Base-by-base conservation (phyloP, 2,888 invertebrate species). In the Lamellibrachia satsuma region DNA sequence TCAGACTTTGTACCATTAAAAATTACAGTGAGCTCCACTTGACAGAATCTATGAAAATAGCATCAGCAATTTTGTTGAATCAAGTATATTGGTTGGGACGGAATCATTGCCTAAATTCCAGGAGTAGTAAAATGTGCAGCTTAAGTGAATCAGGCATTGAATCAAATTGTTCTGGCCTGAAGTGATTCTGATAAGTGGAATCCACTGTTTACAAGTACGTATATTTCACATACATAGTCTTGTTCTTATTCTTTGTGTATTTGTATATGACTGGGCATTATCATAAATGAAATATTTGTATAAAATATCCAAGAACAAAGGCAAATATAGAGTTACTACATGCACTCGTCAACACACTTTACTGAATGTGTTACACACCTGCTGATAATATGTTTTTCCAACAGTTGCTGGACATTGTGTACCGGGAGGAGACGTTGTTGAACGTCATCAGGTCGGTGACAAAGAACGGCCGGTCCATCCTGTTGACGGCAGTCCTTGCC, bases 371-470 rank as follows among this genome's bases (percentile, higher is more conserved):
- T 75, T 6, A 22, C 75, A 75, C 22, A 55, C 75, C 51, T 91
- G 52, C 11, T 91, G 52, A 91, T 22, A 11, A 9, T 22, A 39
- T 90, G 91, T 92, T 22, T 39, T 22, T 52, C 8, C 94, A 95
- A 90, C 96, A 99, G 99, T 97, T 99, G 90, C 98, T 99, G 95
- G 99, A 99, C 97, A 98, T 99, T 93, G 99, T 99, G 92, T 99
- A 99, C 97, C 98, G 99, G 95, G 99, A 99, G 97, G 99, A 99
- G 97, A 99, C 99, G 7, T 97, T 99, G 95, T 97, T 99, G 95
- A 99, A 99, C 97, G 99, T 99, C 94, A 99, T 99, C 96, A 98
- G 98, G 95, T 99, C 99, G 91, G 99, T 99, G 93, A 99, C 99
- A 90, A 98, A 99, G 96, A 99, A 99, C 97, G 99, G 99, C 94